These are phyloP conservation scores for Pampusana beccarii DNA, from an alignment of 2,113 vertebrate species.

Conservation along the genomic window DNA sequence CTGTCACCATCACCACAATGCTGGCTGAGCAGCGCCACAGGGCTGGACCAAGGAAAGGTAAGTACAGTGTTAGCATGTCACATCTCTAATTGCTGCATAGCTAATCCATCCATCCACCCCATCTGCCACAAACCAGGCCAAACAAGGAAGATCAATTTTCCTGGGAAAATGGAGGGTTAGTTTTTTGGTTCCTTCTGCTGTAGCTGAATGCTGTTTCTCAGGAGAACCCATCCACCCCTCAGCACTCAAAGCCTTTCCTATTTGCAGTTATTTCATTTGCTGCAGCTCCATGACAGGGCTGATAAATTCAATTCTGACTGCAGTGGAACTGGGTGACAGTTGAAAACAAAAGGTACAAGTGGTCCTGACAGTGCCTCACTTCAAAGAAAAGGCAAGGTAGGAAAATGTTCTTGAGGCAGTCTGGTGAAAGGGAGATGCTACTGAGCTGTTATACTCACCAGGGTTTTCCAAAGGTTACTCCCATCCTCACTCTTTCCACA, in stretches of 20 bases:
- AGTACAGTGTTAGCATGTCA: neutral
- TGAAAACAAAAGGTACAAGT: constrained; percentile 45
- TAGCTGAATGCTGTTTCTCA: neutral
- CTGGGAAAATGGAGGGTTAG: neutral
- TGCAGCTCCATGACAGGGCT: neutral
- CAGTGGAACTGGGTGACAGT: constrained; percentile 8
- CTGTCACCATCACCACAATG: neutral
- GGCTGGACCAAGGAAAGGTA: neutral
- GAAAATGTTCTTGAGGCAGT: neutral
- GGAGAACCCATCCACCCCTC: neutral
- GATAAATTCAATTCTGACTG: constrained; percentile 43
- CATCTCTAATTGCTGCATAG: neutral
- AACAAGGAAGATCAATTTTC: neutral
- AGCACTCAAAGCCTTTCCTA: neutral
- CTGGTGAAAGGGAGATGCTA: neutral
- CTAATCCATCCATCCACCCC: neutral
- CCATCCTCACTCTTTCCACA: neutral
- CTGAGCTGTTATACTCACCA: neutral
- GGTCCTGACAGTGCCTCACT: constrained; percentile 18
- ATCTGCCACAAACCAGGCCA: neutral
- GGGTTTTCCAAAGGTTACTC: constrained; percentile 9
- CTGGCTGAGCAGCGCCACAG: neutral
- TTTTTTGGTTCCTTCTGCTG: neutral
- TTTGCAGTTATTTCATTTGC: constrained; percentile 25
- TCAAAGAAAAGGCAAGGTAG: constrained; percentile 2